A percentile compares a stretch with the other conserved stretches of the same genome.
These are phyloP conservation scores for Plebejus argus DNA, from an alignment of 2,888 invertebrate genomes.

Conservation along the genomic window DNA sequence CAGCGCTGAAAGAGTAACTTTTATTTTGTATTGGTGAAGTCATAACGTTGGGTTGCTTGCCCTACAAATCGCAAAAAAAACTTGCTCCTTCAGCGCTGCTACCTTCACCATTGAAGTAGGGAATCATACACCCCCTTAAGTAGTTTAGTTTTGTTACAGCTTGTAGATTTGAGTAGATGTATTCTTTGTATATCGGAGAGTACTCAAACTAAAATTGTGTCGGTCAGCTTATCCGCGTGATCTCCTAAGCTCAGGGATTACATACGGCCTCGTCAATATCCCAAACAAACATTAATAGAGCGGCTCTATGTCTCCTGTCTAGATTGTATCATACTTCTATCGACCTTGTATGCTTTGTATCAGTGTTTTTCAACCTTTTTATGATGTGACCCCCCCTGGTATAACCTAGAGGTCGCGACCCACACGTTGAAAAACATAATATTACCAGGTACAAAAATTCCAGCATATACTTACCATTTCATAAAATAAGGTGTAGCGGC, in stretches of 20 bases:
- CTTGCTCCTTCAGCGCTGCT: no score
- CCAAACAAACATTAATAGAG: constrained; percentile 1
- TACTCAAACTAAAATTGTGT: background rate
- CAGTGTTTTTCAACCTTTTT: no score
- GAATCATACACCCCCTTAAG: no score
- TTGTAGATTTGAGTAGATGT: background rate
- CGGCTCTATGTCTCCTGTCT: background rate
- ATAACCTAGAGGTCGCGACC: no score
- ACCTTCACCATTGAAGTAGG: no score
- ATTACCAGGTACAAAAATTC: background rate
- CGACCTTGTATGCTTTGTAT: background rate
- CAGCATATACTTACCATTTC: background rate
- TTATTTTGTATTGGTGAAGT: no score
- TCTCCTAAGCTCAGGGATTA: constrained; percentile 1
- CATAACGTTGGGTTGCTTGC: no score
- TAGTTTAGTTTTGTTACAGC: no score
- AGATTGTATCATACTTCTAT: background rate
- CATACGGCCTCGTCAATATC: constrained; percentile 5
- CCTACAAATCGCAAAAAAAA: no score
- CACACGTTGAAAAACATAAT: background rate
- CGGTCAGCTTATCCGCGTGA: constrained; percentile 6
- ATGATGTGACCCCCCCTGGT: no score
- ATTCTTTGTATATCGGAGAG: background rate
- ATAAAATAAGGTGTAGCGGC: background rate
- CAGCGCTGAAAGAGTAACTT: no score